Base-by-base conservation (phyloP, 2,797 vertebrate species). In the Tapirus indicus region DNA sequence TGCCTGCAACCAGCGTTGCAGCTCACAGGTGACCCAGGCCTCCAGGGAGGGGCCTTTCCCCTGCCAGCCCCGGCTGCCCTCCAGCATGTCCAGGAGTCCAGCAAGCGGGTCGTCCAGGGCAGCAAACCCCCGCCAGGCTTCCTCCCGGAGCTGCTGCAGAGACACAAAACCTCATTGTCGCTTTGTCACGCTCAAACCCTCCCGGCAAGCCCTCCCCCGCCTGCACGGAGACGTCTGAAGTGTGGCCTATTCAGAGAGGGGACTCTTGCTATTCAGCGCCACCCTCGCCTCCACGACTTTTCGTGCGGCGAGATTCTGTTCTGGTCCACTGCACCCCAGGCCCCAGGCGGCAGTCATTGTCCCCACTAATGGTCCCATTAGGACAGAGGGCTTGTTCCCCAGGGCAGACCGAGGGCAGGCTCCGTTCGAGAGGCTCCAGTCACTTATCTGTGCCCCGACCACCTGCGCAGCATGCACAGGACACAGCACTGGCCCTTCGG, bases 211-310 rank as follows among this genome's bases (percentile, higher is more conserved):
- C 97, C 97, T 96, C 88, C 97, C 97, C 97, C 91, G 52, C 29
- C 66, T 29, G 85, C 97, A 97, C 79, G 92, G 97, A 21, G 21
- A 58, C 56, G 6, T 97, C 98, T 80, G 90, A 29, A 94, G 95
- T 97, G 96, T 97, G 96, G 98, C 98, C 98, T 96, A 96, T 98
- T 98, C 97, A 98, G 97, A 97, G 97, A 98, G 98, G 98, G 98
- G 98, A 98, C 97, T 98, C 98, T 98, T 94, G 95, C 98, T 96
- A 97, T 98, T 98, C 96, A 98, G 98, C 97, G 95, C 98, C 95
- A 89, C 92, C 96, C 88, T 1, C 0, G 88, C 97, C 95, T 97
- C 97, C 96, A 97, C 58, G 97, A 98, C 98, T 98, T 98, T 98
- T 97, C 97, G 96, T 96, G 97, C 97, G 79, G 97, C 95, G 96